Evolutionary conservation across 2,888 invertebrate species (phyloP).

Genomic region (Nipponacmea schrenckii): DNA sequence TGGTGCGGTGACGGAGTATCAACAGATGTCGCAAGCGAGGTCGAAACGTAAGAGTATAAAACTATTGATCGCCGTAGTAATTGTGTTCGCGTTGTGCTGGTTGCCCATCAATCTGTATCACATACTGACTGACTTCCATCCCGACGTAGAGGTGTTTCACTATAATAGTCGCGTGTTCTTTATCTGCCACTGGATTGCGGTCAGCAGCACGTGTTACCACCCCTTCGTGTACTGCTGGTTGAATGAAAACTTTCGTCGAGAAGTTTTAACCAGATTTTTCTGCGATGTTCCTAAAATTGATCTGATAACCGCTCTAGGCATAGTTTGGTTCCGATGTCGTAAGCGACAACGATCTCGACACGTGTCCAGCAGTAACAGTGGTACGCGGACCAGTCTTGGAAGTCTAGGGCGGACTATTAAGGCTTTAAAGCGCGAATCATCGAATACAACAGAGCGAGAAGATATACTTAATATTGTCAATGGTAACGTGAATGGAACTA

Average conservation of each 20-base stretch:
- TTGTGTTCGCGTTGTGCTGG: conserved; percentile 69
- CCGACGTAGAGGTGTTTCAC: conserved; percentile 49
- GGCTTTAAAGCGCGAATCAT: background rate
- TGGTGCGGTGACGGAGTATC: conserved; percentile 67
- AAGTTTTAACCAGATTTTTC: conserved; percentile 56
- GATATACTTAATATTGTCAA: background rate
- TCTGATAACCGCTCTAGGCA: background rate
- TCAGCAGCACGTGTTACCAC: conserved; percentile 70
- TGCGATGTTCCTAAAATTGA: conserved; percentile 7
- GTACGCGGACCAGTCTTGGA: background rate
- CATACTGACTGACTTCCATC: conserved; percentile 65
- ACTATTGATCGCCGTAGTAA: conserved; percentile 69
- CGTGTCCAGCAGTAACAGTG: background rate
- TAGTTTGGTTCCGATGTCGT: background rate
- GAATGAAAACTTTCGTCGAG: conserved; percentile 68
- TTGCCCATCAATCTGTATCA: conserved; percentile 70
- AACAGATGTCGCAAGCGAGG: conserved; percentile 63
- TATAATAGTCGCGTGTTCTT: conserved; percentile 67
- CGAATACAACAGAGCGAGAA: background rate
- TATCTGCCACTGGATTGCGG: conserved; percentile 69
- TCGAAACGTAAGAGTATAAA: conserved; percentile 69
- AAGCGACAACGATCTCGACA: background rate
- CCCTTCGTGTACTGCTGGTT: conserved; percentile 71
- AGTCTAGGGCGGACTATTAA: background rate
- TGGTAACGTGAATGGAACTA: too few relatives aligned